A percentile compares a stretch with the other conserved stretches of the same genome.
phyloP scores from a whole-genome alignment of 2,888 invertebrate species.

The Erebia epiphron region DNA sequence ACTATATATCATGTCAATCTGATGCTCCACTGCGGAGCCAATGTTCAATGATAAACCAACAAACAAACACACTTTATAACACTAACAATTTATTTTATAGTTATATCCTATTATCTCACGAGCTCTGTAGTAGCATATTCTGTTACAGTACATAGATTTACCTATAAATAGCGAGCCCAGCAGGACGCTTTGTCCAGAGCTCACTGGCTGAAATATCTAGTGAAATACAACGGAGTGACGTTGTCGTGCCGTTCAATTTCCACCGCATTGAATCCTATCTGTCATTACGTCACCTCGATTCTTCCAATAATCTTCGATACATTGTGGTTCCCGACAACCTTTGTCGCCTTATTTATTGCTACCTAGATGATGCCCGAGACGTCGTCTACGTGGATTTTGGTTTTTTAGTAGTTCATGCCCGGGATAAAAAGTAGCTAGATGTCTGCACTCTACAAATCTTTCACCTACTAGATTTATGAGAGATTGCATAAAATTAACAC shows the following conservation, averaged over 20 bases:
- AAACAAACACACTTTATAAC: neutral
- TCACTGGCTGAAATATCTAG: slow-evolving; percentile 63
- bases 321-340: neutral
- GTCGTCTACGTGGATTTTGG: no score
- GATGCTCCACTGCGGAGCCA: no score
- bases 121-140: slow-evolving; percentile 36
- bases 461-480: no score
- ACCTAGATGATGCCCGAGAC: no score
- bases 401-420: no score
- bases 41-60: neutral
- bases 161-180: slow-evolving; percentile 51
- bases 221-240: slow-evolving; percentile 59
- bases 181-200: slow-evolving; percentile 65
- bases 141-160: neutral
- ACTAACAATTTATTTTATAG: slow-evolving; percentile 26
- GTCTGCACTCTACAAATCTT: no score
- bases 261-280: slow-evolving; percentile 56
- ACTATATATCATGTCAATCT: no score
- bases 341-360: no score
- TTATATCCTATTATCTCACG: slow-evolving; percentile 33
- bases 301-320: slow-evolving; percentile 24
- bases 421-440: no score
- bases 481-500: no score
- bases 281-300: slow-evolving; percentile 64
- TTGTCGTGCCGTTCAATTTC: slow-evolving; percentile 58